phyloP scores from a whole-genome alignment of 2,888 invertebrate species.

The Pristionchus exspectatus region DNA sequence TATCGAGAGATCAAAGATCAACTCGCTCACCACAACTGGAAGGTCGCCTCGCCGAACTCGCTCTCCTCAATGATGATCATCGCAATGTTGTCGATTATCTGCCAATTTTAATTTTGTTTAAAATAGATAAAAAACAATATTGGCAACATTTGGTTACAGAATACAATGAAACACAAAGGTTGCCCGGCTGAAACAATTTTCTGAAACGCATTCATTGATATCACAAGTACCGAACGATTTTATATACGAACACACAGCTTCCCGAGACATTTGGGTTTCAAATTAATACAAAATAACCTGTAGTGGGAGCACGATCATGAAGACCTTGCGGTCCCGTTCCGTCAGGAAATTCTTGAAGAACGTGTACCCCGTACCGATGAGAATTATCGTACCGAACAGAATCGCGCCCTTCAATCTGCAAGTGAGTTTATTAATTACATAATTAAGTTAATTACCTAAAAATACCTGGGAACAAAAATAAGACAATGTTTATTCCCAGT shows the following conservation, averaged over 20 bases:
- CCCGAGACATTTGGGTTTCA: too few relatives aligned
- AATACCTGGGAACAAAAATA: too few relatives aligned
- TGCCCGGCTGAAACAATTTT: too few relatives aligned
- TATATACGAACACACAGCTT: too few relatives aligned
- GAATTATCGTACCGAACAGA: slow-evolving; percentile 93
- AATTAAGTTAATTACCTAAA: too few relatives aligned
- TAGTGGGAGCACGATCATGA: slow-evolving; percentile 96
- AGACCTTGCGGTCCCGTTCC: slow-evolving; percentile 95
- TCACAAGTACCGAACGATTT: too few relatives aligned
- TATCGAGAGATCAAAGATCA: not conserved
- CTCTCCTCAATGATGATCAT: slow-evolving; percentile 97
- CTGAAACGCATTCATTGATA: too few relatives aligned
- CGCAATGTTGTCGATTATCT: slow-evolving; percentile 96
- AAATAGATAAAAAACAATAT: not conserved
- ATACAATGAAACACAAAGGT: too few relatives aligned
- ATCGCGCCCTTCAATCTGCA: slow-evolving; percentile 91
- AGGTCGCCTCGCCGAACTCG: slow-evolving; percentile 92
- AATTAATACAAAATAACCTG: slow-evolving; percentile 84
- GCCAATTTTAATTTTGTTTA: not conserved
- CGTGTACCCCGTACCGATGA: slow-evolving; percentile 98
- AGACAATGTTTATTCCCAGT: too few relatives aligned
- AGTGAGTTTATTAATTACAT: slow-evolving; percentile 24
- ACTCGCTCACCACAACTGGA: slow-evolving; percentile 83
- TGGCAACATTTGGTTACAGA: too few relatives aligned
- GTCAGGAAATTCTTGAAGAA: slow-evolving; percentile 97